Conservation (phyloP, 1,140 invertebrate species). For the Drosophila littoralis region DNA sequence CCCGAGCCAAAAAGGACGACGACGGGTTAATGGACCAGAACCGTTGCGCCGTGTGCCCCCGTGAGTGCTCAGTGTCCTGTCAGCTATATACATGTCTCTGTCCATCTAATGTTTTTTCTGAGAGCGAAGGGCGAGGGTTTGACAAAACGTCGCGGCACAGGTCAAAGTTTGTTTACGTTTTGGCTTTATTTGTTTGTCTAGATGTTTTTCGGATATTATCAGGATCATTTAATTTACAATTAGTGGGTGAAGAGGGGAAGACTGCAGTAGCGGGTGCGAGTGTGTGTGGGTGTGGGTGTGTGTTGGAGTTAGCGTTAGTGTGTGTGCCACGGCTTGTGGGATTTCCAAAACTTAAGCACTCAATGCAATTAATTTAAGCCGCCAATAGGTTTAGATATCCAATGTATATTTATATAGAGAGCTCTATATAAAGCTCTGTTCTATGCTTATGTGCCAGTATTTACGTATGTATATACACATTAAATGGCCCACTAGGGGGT, state of each 20-base stretch:
- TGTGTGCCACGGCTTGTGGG: slow-evolving; percentile 23
- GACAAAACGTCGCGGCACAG: slow-evolving; percentile 50
- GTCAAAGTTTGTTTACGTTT: slow-evolving; percentile 78
- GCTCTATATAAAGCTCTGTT: slow-evolving; percentile 14
- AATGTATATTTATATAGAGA: neutral
- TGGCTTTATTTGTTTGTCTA: slow-evolving; percentile 69
- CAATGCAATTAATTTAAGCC: slow-evolving; percentile 44
- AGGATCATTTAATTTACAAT: slow-evolving; percentile 83
- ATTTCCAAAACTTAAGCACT: slow-evolving; percentile 41
- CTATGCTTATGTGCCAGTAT: slow-evolving; percentile 11
- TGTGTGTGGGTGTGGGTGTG: slow-evolving; percentile 4
- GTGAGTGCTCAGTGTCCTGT: slow-evolving; percentile 58
- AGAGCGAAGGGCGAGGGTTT: slow-evolving; percentile 7
- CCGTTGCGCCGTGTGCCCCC: slow-evolving; percentile 76
- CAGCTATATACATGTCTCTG: neutral
- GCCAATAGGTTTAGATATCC: slow-evolving; percentile 10
- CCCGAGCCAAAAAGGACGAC: slow-evolving; percentile 33
- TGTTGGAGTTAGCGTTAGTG: neutral
- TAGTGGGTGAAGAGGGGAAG: slow-evolving; percentile 52
- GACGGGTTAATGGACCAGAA: slow-evolving; percentile 84
- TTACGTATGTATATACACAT: slow-evolving; percentile 28
- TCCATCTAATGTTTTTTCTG: slow-evolving; percentile 16
- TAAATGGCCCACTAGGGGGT: slow-evolving; percentile 55
- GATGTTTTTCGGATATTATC: slow-evolving; percentile 82
- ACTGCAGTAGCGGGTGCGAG: slow-evolving; percentile 3